Evolutionary conservation across 1,140 invertebrate genomes (phyloP).

Genomic region (Nasonia giraulti): DNA sequence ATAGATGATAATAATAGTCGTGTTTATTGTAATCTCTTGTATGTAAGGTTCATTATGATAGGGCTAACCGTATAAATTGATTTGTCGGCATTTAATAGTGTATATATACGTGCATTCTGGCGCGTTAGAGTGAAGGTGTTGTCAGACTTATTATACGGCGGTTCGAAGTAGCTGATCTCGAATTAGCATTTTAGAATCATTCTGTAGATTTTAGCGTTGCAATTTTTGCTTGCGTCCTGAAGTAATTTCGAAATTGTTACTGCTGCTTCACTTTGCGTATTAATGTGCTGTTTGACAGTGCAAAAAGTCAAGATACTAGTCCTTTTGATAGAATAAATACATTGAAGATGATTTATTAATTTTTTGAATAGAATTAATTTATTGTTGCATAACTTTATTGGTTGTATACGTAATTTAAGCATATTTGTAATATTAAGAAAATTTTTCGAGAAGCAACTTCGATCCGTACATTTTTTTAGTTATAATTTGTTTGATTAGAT

Average conservation of each 20-base stretch:
- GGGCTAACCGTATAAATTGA: conserved; percentile 24
- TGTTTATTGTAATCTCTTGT: conserved; percentile 4
- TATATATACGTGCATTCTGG: conserved; percentile 15
- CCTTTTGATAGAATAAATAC: conserved; percentile 21
- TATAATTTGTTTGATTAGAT: conserved; percentile 14
- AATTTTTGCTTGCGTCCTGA: conserved; percentile 8
- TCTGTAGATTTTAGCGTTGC: conserved; percentile 11
- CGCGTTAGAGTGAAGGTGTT: background rate
- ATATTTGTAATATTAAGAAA: background rate
- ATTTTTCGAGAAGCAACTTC: conserved; percentile 30
- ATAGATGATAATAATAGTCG: conserved; percentile 50
- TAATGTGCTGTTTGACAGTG: conserved; percentile 7
- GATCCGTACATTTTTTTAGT: conserved; percentile 15
- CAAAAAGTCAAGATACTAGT: conserved; percentile 45
- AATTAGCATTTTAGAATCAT: conserved; percentile 16
- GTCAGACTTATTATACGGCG: conserved; percentile 28
- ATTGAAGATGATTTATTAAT: conserved; percentile 1
- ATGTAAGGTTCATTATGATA: conserved; percentile 32
- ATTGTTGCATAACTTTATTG: conserved; percentile 8
- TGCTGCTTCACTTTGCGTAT: conserved; percentile 22
- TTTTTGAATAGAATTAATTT: conserved; percentile 22
- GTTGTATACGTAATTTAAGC: conserved; percentile 2
- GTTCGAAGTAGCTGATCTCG: conserved; percentile 42
- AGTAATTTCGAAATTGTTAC: conserved; percentile 17
- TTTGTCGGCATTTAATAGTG: background rate